Base-by-base conservation (phyloP, 2,888 invertebrate species). In the Parnassius smintheus region DNA sequence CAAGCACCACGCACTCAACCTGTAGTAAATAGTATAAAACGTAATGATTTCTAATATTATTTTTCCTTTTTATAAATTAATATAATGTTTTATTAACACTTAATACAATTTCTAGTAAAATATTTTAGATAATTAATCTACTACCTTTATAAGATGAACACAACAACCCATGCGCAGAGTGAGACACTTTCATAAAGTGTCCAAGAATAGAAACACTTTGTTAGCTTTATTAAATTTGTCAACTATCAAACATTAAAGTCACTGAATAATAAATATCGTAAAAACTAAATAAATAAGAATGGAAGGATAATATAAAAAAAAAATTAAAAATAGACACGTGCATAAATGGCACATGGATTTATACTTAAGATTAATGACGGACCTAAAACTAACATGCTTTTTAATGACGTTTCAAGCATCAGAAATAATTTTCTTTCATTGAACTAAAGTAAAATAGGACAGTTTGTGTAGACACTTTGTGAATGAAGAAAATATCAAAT, bases 331-430 rank as follows among this genome's bases (percentile, higher is more conserved):
- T 72, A 82, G 85, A 85, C 83, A 88, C 89, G 91, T 91, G 91
- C 91, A 66, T 72, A 73, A 83, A 91, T 91, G 91, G 91, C 91
- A 91, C 91, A 89, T 90, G 86, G 78, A 72, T 73, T 76, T 76
- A 86, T 81, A 83, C 80, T 86, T 89, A 88, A 75, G 61, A 72
- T 75, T 82, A 77, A 70, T 72, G 64, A 70, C 67, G 70, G 61
- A 71, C 69, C 68, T 69, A 70, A 63, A 63, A 55, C 53, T 52
- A 62, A 62, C 51, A 60, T 56, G 56, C 49, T 64, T 44, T 13
- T n/a, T 9, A 13, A 35, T 35, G 12, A 13, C 13, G 13, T 13
- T 12, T 49, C 49, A 9, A 49, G 49, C 1, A n/a, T 48, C 48
- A 48, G 11, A 48, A 48, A n/a, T 8, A n/a, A 9, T 13, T 13